Evolutionary conservation across 2,797 vertebrate species (phyloP), one percentile per base, ranked within the genome.

Genomic region (Sparus aurata): DNA sequence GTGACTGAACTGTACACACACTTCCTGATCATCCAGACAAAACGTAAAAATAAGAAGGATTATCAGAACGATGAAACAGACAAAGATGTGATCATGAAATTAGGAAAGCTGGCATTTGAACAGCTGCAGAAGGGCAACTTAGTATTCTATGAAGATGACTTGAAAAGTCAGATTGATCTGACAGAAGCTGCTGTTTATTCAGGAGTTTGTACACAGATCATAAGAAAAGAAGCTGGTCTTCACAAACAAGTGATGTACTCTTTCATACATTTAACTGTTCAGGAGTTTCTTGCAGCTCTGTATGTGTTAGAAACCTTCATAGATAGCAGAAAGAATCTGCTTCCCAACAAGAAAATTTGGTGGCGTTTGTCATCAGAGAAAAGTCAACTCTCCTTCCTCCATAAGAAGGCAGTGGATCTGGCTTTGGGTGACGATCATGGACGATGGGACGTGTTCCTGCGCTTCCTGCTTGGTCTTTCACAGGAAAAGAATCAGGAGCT

Each of bases 81-180:
- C 43, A 65, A 17, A 69, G 43, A 69, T 17, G 2, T 69, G 7
- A 65, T 78, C 52, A 85, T 81, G 79, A 78, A 85, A 18, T 5
- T 60, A 13, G 78, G 83, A 68, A 85, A 78, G 43, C 20, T 85
- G 50, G 79, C 83, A 4, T 84, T 84, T 38, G 69, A 84, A 25
- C 77, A 80, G 54, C 59, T 85, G 2, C 7, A 12, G 34, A 7
- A 68, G 23, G 8, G 62, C 4, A 78, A 82, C 13, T 55, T 52
- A 0, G 60, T 60, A 41, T 85, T 81, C n/a, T 5, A 16, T 12
- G 41, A 73, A 43, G 7, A 60, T 0, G 68, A 72, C 12, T 16
- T 80, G 10, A 46, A 55, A 18, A 46, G 6, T 64, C 0, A 80
- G 2, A 79, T 79, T 54, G 53, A 69, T 27, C 58, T 53, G n/a